phyloP scores from a whole-genome alignment of 2,113 vertebrate species.

The Otus sunia region DNA sequence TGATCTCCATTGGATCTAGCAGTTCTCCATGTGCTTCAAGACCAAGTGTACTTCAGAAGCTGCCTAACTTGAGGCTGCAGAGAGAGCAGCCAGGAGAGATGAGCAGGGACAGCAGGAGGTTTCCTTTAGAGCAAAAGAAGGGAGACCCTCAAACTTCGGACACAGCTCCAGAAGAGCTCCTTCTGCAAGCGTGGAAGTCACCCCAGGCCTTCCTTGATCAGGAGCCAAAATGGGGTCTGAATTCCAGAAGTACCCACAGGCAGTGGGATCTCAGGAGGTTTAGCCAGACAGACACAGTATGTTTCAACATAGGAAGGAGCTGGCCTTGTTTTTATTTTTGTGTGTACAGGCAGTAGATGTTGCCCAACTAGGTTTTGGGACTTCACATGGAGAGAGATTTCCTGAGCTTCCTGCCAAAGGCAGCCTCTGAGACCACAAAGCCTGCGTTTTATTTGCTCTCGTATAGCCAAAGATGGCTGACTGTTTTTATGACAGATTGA shows the following conservation, averaged over 20 bases:
- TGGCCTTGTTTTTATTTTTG: not conserved
- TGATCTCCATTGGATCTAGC: not conserved
- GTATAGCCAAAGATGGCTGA: not conserved
- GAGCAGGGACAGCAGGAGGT: not conserved
- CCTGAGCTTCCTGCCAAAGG: conserved; percentile 24
- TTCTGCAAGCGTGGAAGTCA: not conserved
- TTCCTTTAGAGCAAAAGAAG: not conserved
- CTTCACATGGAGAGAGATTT: conserved; percentile 25
- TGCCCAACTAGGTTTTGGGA: not conserved
- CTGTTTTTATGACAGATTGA: not conserved
- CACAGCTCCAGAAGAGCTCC: not conserved
- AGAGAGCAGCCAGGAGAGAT: not conserved
- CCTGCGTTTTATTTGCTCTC: not conserved
- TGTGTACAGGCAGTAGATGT: not conserved
- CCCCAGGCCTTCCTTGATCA: not conserved
- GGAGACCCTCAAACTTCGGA: not conserved
- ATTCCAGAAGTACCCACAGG: not conserved
- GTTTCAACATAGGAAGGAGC: not conserved
- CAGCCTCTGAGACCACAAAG: conserved; percentile 14
- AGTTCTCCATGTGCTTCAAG: not conserved
- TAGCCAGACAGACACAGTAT: not conserved
- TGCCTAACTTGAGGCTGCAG: not conserved
- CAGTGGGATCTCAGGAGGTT: not conserved
- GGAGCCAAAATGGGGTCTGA: not conserved
- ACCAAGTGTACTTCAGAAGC: not conserved